Conservation (phyloP, 2,113 vertebrate genomes). For the Channa maculata region DNA sequence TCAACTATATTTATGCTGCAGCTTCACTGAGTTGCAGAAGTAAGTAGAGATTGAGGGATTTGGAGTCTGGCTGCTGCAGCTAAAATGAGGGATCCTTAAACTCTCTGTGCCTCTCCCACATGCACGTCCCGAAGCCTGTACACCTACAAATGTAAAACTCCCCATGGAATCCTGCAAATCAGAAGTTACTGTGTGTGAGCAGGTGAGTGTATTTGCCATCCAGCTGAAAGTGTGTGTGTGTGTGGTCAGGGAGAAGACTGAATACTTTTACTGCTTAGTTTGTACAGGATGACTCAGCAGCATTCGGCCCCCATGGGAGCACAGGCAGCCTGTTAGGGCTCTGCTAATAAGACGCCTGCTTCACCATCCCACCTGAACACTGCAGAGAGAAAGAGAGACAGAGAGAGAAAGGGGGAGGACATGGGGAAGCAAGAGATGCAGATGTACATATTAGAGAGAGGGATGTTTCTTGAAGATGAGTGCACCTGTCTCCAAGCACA, state of each 20-base stretch:
- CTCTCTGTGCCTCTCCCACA: not conserved
- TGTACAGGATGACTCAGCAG: constrained; percentile 71
- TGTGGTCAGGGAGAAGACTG: constrained; percentile 22
- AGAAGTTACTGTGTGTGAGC: constrained; percentile 26
- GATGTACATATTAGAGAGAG: constrained; percentile 56
- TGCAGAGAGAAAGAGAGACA: constrained; percentile 31
- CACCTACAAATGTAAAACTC: constrained; percentile 36
- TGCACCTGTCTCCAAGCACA: constrained; percentile 56
- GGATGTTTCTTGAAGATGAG: constrained; percentile 52
- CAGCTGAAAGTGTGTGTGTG: constrained; percentile 28
- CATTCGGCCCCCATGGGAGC: constrained; percentile 57
- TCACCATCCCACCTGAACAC: constrained; percentile 68
- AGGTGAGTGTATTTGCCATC: constrained; percentile 42
- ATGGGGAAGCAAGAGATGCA: constrained; percentile 22
- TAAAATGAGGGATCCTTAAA: constrained; percentile 7
- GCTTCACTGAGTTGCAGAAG: constrained; percentile 30
- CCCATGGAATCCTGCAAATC: constrained; percentile 34
- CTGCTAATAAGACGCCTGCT: constrained; percentile 68
- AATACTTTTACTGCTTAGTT: constrained; percentile 49
- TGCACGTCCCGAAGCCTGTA: constrained; percentile 19
- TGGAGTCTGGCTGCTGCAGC: not conserved
- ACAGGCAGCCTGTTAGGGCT: constrained; percentile 67
- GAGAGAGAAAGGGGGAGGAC: not conserved
- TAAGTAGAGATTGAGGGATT: constrained; percentile 23
- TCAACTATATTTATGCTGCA: constrained; percentile 25